Base-by-base conservation (phyloP, 1,140 invertebrate species). In the Euura lappo region DNA sequence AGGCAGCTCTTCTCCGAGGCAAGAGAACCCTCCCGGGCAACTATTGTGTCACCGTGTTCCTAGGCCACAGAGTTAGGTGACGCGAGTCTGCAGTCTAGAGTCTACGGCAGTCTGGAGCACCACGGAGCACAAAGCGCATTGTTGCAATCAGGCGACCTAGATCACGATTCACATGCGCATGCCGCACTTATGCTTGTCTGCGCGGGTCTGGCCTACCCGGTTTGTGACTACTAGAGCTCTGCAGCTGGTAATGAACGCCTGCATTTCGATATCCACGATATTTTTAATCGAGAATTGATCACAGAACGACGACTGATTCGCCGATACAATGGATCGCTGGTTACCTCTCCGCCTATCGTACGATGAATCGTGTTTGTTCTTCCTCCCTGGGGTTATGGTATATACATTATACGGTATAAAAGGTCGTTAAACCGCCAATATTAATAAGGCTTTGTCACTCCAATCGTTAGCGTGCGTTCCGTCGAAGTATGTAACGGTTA, bases 141-240 rank as follows among this genome's bases (percentile, higher is more conserved):
- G 78, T 79, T 78, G 77, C 78, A 76, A 75, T 79, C 75, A 71
- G n/a, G 68, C 78, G 76, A 79, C 78, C 76, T 73, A 79, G 76
- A 77, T 79, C 78, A 75, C 75, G 68, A 69, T 65, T 45, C 47
- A 65, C 66, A 28, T 28, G 13, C 66, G 28, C 8, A 60, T n/a
- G 3, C 8, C 13, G 51, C 13, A n/a, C 51, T n/a, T 6, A 6
- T n/a, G 28, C 51, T 8, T 60, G 51, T 60, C 51, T 60, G 51
- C 13, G 13, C 13, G 2, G 8, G 51, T 60, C 51, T 60, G 51
- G 13, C 8, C 3, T 60, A 5, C 51, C 51, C 51, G 51, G 51
- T 11, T 60, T 60, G 6, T 60, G 3, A 60, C 3, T 60, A 60
- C 51, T 60, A 44, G 66, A 68, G 66, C 8, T 7, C 42, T 60